Conservation (phyloP, 2,113 vertebrate genomes). For the Phalacrocorax carbo region DNA sequence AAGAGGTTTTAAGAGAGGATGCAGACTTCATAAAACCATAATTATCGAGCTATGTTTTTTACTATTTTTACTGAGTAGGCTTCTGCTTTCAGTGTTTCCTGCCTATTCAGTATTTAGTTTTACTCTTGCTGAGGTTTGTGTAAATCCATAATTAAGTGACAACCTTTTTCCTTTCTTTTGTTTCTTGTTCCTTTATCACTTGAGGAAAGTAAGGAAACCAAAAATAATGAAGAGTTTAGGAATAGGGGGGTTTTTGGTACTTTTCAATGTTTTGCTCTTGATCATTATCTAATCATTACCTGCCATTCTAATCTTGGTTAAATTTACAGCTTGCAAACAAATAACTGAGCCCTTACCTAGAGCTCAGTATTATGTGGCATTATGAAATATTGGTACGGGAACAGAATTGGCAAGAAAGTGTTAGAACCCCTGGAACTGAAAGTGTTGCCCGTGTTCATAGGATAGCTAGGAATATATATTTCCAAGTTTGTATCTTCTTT, state of each 20-base stretch:
- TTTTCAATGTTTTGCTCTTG: background rate
- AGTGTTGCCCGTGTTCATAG: background rate
- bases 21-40: background rate
- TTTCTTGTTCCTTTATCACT: background rate
- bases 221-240: background rate
- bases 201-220: background rate
- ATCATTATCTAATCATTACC: background rate
- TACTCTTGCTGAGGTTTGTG: background rate
- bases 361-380: background rate
- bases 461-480: background rate
- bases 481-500: background rate
- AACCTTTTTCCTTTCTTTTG: background rate
- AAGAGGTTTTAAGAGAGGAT: background rate
- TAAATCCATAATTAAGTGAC: background rate
- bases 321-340: background rate
- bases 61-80: background rate
- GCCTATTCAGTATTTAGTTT: background rate
- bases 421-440: background rate
- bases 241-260: background rate
- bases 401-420: background rate
- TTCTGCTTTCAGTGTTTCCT: background rate
- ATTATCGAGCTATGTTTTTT: background rate
- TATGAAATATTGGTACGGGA: background rate
- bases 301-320: background rate
- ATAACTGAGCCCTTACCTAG: background rate